Evolutionary conservation across 2,888 invertebrate species (phyloP).

Genomic region (Andrena bicolor): DNA sequence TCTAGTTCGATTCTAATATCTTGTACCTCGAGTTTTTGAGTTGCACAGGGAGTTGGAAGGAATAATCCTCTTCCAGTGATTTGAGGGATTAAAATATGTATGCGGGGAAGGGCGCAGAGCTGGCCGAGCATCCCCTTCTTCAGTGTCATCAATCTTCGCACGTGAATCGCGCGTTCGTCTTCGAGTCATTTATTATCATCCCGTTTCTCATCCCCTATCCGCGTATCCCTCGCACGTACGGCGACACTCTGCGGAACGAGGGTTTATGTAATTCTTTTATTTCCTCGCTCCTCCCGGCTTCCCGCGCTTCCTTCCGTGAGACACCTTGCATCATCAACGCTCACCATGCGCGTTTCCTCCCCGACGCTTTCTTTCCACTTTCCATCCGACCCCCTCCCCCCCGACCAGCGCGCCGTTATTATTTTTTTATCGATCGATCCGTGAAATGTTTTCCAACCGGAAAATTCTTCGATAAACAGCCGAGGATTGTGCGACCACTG

Average conservation of each 20-base stretch:
- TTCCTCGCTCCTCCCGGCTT: neutral
- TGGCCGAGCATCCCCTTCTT: constrained; percentile 50
- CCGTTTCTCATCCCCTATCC: constrained; percentile 58
- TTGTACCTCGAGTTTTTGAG: neutral
- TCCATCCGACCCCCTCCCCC: neutral
- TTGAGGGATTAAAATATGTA: constrained; percentile 56
- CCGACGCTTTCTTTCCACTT: neutral
- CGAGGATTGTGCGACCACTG: constrained; percentile 39
- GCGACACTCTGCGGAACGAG: neutral
- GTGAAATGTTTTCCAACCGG: constrained; percentile 49
- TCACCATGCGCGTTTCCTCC: neutral
- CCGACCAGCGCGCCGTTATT: neutral
- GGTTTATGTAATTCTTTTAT: neutral
- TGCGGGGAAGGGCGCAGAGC: constrained; percentile 31
- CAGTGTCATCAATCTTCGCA: constrained; percentile 69
- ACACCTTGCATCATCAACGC: constrained; percentile 49
- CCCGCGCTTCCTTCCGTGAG: constrained; percentile 37
- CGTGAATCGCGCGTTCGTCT: constrained; percentile 68
- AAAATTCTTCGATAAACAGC: constrained; percentile 55
- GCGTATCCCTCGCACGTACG: neutral
- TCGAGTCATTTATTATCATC: constrained; percentile 70
- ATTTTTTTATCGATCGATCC: constrained; percentile 27
- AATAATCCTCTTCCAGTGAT: constrained; percentile 21
- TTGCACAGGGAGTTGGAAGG: neutral
- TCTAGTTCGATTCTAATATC: constrained; percentile 16